Base-by-base conservation (phyloP, 2,888 invertebrate genomes). In the Temnothorax ravouxi region DNA sequence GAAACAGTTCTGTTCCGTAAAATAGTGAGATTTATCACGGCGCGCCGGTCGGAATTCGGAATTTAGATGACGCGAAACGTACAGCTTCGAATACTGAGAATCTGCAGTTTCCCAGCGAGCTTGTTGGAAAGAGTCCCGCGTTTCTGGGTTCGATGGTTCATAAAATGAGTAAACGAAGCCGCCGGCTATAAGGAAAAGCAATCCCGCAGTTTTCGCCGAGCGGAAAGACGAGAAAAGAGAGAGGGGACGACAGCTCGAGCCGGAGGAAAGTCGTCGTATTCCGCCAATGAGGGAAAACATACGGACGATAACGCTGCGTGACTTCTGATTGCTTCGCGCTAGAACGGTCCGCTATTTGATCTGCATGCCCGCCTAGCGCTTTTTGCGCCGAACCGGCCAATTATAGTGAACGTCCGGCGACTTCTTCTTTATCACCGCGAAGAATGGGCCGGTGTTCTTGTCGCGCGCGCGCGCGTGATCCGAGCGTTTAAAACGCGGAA, bases 1-100 rank as follows among this genome's bases (percentile, higher is more conserved):
- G 21, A 56, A 67, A 44, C n/a, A 54, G 15, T 5, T 50, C 44
- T 69, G 47, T 34, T 21, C 47, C 5, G 69, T 80, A 81, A 82
- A 87, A 81, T 25, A 54, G 13, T 11, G 9, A 89, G 84, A 89
- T 89, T 87, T 88, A 50, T 66, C 84, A 64, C 71, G 74, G 71
- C 54, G 62, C 56, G 54, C 59, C 77, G 61, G 15, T 29, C 54
- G 62, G 72, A 67, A 82, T 72, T 29, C 54, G 62, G 72, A 67
- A 82, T 72, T 79, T 59, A 59, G 52, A 61, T 38, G 66, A 71
- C 64, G 75, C 56, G 50, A 61, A 61, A 54, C 54, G 41, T 18
- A 69, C 61, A 66, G 54, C 41, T 61, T 66, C 61, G 66, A 80
- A 50, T 87, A 88, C 90, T 85, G 88, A 87, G 90, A 88, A 85